Conservation (phyloP, 2,113 vertebrate genomes). For the Bufo bufo region DNA sequence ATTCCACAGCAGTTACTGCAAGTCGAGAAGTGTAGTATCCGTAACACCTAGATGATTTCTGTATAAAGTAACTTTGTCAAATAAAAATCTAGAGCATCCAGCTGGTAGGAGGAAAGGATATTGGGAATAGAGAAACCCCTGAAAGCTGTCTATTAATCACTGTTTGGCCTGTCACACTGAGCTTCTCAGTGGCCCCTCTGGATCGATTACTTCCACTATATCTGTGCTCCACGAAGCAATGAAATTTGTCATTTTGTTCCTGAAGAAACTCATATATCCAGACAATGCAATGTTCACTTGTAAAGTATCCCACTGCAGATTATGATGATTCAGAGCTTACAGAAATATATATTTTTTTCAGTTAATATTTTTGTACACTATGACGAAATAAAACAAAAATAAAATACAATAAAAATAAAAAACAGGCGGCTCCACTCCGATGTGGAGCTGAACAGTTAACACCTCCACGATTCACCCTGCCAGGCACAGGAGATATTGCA, state of each 20-base stretch:
- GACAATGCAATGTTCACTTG: constrained; percentile 27
- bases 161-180: constrained; percentile 42
- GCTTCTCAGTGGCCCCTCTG: constrained; percentile 43
- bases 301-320: constrained; percentile 54
- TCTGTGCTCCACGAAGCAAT: constrained; percentile 51
- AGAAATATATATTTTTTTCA: constrained; percentile 9
- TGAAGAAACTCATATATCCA: constrained; percentile 51
- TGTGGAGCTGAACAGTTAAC: constrained; percentile 48
- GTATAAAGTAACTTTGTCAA: constrained; percentile 13
- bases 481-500: constrained; percentile 53
- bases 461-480: constrained; percentile 49
- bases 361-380: constrained; percentile 17
- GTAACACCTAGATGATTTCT: constrained; percentile 12
- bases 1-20: neutral
- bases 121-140: constrained; percentile 37
- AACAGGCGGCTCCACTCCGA: neutral
- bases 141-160: constrained; percentile 57
- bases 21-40: neutral
- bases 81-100: constrained; percentile 38
- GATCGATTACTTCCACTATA: constrained; percentile 55
- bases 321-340: constrained; percentile 48
- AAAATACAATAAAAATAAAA: neutral
- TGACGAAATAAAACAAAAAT: neutral
- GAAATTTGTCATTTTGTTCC: constrained; percentile 55
- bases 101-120: constrained; percentile 13